Conservation (phyloP, 2,888 invertebrate genomes). For the Oscheius sp. region DNA sequence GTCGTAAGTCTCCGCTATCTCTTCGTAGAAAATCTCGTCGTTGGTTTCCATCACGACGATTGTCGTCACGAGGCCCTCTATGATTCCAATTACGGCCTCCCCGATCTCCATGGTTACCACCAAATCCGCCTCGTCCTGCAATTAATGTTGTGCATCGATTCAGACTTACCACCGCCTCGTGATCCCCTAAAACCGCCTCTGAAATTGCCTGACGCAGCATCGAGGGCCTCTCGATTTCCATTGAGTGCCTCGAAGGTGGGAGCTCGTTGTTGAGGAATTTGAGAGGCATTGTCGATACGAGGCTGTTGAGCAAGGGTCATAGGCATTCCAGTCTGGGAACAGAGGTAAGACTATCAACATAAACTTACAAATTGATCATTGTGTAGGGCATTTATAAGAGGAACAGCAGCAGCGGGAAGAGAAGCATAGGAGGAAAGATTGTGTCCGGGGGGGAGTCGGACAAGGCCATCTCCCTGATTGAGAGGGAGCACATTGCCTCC, state of each 20-base stretch:
- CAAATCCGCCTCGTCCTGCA: slow-evolving; percentile 9
- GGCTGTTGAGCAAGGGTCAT: too few relatives aligned
- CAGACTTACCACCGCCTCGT: background rate
- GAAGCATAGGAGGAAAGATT: too few relatives aligned
- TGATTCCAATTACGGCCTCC: background rate
- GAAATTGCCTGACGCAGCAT: background rate
- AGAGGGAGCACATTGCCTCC: too few relatives aligned
- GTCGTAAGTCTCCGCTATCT: background rate
- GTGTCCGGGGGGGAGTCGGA: too few relatives aligned
- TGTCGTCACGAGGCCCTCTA: background rate
- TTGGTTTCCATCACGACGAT: background rate
- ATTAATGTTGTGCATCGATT: background rate
- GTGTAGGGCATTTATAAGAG: too few relatives aligned
- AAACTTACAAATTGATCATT: too few relatives aligned
- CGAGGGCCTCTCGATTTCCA: background rate
- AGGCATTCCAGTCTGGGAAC: too few relatives aligned
- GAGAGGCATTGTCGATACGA: too few relatives aligned
- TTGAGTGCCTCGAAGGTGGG: too few relatives aligned
- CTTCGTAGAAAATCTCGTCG: slow-evolving; percentile 6
- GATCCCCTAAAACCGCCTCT: background rate
- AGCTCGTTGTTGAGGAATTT: background rate
- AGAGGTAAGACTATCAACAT: too few relatives aligned
- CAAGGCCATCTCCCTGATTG: too few relatives aligned
- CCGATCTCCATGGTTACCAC: slow-evolving; percentile 4
- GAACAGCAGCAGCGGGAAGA: too few relatives aligned